Conservation (phyloP, 2,888 invertebrate species). For the Spodoptera picta region DNA sequence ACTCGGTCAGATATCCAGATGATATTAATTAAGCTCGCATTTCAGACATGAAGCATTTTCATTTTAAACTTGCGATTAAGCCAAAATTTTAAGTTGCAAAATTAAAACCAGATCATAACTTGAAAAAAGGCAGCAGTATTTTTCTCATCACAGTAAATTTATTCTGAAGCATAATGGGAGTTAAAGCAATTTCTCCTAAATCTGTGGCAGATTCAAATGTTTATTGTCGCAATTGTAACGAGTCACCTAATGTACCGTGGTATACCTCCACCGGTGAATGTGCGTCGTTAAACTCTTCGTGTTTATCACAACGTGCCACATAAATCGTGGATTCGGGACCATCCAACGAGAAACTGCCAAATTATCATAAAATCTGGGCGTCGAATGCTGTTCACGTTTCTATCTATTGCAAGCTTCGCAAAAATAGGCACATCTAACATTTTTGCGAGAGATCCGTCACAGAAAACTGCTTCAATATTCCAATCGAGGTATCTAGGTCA, state of each 20-base stretch:
- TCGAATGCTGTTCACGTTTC: slow-evolving; percentile 2
- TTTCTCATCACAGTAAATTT: too few relatives aligned
- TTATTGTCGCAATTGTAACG: slow-evolving; percentile 16
- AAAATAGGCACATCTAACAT: background rate
- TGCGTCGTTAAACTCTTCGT: slow-evolving; percentile 27
- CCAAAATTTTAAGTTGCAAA: background rate
- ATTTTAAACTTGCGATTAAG: slow-evolving; percentile 2
- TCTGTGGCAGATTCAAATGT: slow-evolving; percentile 4
- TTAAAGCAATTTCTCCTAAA: background rate
- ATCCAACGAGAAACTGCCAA: slow-evolving; percentile 8
- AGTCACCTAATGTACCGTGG: slow-evolving; percentile 21
- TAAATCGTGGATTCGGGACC: slow-evolving; percentile 23
- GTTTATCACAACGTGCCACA: slow-evolving; percentile 25
- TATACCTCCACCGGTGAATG: slow-evolving; percentile 17
- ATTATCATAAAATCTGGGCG: slow-evolving; percentile 25
- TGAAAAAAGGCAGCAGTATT: too few relatives aligned
- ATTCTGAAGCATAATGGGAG: too few relatives aligned
- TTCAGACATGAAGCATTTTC: slow-evolving; percentile 2
- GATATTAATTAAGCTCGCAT: slow-evolving; percentile 30
- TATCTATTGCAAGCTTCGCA: background rate
- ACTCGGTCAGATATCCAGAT: slow-evolving; percentile 14
- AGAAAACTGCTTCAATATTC: background rate
- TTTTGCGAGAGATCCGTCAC: background rate
- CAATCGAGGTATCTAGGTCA: slow-evolving; percentile 19
- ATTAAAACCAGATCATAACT: background rate